phyloP scores from a whole-genome alignment of 2,113 vertebrate species.

The Ornithorhynchus anatinus region DNA sequence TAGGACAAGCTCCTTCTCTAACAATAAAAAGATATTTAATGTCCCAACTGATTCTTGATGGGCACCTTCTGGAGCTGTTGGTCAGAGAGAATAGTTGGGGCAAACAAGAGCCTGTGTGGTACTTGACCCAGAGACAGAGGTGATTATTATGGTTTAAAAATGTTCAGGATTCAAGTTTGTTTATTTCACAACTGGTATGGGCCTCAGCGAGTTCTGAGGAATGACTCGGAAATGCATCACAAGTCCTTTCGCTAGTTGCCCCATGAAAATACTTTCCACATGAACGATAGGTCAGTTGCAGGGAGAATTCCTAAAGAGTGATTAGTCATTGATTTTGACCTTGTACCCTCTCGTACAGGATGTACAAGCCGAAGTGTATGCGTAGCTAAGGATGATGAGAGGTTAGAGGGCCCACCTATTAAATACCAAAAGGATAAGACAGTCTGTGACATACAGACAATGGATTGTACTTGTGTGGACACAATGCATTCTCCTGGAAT shows the following conservation, averaged over 20 bases:
- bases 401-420: not conserved
- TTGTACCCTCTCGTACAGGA: not conserved
- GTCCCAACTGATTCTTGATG: too few species aligned
- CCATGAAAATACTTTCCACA: not conserved
- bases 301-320: not conserved
- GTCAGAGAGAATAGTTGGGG: not conserved
- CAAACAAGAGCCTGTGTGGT: not conserved
- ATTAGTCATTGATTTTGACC: not conserved
- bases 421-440: constrained; percentile 16
- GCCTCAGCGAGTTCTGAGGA: not conserved
- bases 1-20: too few species aligned
- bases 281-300: not conserved
- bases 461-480: not conserved
- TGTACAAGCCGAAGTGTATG: not conserved
- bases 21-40: too few species aligned
- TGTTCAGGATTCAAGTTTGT: not conserved
- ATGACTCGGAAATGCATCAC: not conserved
- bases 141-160: not conserved
- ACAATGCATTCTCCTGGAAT: not conserved
- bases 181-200: not conserved
- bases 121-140: not conserved
- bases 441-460: constrained; percentile 41
- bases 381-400: constrained; percentile 23
- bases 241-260: not conserved
- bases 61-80: too few species aligned